phyloP scores from a whole-genome alignment of 2,113 vertebrate species.

The Apaloderma vittatum region DNA sequence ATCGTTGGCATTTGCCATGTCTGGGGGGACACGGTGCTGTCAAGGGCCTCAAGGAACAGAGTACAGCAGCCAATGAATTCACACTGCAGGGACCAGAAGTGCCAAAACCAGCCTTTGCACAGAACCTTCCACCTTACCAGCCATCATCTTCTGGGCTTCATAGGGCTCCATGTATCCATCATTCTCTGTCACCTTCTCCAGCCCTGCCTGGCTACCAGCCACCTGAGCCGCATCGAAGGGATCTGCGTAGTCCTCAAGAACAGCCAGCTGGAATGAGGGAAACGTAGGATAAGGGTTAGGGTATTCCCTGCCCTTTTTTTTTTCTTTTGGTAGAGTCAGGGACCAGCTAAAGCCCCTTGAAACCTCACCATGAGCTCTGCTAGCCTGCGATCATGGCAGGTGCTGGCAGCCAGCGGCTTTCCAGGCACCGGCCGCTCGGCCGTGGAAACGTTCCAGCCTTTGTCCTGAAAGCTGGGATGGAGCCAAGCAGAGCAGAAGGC shows the following conservation, averaged over 20 bases:
- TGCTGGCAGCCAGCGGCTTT: neutral
- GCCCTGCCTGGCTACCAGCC: constrained; percentile 75
- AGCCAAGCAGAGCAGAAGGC: constrained; percentile 55
- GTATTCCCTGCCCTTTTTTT: neutral
- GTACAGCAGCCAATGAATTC: neutral
- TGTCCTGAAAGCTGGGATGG: constrained; percentile 20
- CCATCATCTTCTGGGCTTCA: constrained; percentile 99
- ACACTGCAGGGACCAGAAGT: neutral
- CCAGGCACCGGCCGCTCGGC: neutral
- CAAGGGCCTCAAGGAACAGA: neutral
- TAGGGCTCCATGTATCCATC: constrained; percentile 99
- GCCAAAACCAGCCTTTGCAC: neutral
- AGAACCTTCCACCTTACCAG: constrained; percentile 79
- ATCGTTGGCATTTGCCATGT: neutral
- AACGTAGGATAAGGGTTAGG: neutral
- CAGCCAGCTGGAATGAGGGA: constrained; percentile 83
- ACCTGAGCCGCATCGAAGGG: constrained; percentile 93
- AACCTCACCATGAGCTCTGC: neutral
- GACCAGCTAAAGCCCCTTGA: neutral
- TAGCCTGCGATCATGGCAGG: neutral
- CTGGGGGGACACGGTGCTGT: fast-evolving
- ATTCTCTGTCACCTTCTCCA: constrained; percentile 90
- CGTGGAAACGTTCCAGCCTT: constrained; percentile 32
- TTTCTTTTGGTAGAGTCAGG: neutral
- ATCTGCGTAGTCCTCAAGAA: constrained; percentile 96